Evolutionary conservation across 2,113 vertebrate species (phyloP).

Genomic region (Apodemus speciosus): DNA sequence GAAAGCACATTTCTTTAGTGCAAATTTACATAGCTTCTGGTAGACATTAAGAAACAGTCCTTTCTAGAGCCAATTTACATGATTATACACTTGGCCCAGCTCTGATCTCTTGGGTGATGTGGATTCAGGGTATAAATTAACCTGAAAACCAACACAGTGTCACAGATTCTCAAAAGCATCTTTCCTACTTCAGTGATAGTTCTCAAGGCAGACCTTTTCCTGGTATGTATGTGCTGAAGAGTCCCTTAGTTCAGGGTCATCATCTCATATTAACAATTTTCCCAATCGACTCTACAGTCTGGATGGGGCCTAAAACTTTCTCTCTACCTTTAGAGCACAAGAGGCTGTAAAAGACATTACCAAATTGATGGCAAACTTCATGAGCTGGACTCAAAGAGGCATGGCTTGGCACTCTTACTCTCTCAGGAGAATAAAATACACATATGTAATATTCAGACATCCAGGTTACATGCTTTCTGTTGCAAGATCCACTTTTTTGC

Average conservation of each 20-base stretch:
- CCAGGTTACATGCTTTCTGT: not conserved
- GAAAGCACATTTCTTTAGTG: not conserved
- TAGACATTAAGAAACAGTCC: not conserved
- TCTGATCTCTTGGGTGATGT: not conserved
- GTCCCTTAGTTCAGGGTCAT: not conserved
- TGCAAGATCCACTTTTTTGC: not conserved
- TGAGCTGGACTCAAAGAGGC: not conserved
- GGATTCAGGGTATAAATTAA: not conserved
- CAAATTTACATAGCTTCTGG: not conserved
- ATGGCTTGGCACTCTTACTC: not conserved
- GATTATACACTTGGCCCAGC: not conserved
- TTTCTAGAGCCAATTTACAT: not conserved
- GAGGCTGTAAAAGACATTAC: not conserved
- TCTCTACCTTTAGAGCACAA: not conserved
- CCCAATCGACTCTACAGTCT: not conserved
- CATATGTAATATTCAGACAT: not conserved
- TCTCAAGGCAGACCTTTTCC: not conserved
- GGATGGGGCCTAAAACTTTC: not conserved
- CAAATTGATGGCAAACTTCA: not conserved
- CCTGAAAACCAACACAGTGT: not conserved
- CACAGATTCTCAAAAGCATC: not conserved
- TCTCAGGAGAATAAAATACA: not conserved
- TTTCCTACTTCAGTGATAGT: not conserved
- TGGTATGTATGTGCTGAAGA: not conserved
- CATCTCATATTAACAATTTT: not conserved